Base-by-base conservation (phyloP, 1,140 invertebrate species). In the Triops longicaudatus region DNA sequence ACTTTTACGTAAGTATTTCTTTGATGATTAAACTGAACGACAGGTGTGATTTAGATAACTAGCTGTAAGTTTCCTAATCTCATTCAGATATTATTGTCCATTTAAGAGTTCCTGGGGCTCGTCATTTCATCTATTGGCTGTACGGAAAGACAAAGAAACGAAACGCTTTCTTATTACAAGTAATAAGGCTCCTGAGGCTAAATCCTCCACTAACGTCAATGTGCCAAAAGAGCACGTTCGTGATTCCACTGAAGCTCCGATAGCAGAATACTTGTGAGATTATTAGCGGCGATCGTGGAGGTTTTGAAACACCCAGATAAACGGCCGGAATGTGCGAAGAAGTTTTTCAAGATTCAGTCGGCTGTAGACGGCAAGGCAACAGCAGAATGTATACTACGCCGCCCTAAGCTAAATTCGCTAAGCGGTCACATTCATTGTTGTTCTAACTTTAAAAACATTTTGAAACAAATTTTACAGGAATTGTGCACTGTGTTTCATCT, bases 391-490 rank as follows among this genome's bases (percentile, higher is more conserved):
- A 63, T 63, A 14, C 17, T 63, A 63, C 17, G 50, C 50, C 50
- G 10, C 50, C 50, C 50, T 63, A 63, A 63, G 50, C 10, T 63
- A 63, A 9, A 63, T 22, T 63, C 17, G 50, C 50, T 63, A 63
- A 63, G 50, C 50, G 50, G 50, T 63, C 50, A 63, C 50, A 63
- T 63, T 63, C 50, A 63, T 63, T 63, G 50, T 22, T 63, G 50
- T 14, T 63, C 50, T 63, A 63, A 63, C 17, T 63, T 63, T 63
- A 63, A 63, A 22, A 63, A 63, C 50, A 63, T 14, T 63, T 63
- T 63, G 10, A 63, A 63, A n/a, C n/a, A n/a, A n/a, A n/a, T n/a
- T n/a, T n/a, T n/a, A n/a, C n/a, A n/a, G n/a, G n/a, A n/a, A n/a
- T n/a, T n/a, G n/a, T n/a, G n/a, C n/a, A n/a, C n/a, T n/a, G n/a